Conservation (phyloP, 2,797 vertebrate species). For the Thamnophis elegans region DNA sequence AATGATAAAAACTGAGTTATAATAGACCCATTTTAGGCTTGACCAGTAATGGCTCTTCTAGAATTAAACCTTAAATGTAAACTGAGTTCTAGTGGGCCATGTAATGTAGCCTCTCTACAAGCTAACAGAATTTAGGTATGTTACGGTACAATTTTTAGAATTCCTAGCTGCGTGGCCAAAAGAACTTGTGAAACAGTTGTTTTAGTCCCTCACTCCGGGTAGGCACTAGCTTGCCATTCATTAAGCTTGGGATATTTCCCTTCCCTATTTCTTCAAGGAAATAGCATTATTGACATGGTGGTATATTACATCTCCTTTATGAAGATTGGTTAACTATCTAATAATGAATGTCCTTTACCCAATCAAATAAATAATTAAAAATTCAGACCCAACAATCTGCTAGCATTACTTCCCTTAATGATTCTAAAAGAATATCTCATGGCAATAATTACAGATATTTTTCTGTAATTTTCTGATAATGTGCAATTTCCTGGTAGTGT, state of each 20-base stretch:
- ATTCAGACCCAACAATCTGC: not conserved
- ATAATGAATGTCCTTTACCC: not conserved
- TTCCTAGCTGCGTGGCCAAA: not conserved
- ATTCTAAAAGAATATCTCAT: not conserved
- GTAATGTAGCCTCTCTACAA: not conserved
- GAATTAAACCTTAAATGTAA: not conserved
- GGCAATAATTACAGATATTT: not conserved
- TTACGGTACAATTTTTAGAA: not conserved
- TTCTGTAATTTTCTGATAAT: not conserved
- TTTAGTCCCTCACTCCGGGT: not conserved
- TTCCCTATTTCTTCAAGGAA: not conserved
- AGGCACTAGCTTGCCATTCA: not conserved
- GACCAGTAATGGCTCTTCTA: not conserved
- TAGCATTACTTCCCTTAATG: not conserved
- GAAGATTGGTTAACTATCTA: not conserved
- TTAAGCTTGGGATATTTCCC: not conserved
- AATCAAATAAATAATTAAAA: not conserved
- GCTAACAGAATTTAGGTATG: not conserved
- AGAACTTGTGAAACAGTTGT: not conserved
- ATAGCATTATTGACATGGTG: not conserved
- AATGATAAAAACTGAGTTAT: not conserved
- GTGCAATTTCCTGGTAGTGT: constrained; percentile 19
- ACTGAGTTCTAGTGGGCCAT: not conserved
- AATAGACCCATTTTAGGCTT: not conserved
- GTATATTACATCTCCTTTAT: not conserved